Conservation (phyloP, 2,113 vertebrate genomes). For the Syrmaticus mikado region DNA sequence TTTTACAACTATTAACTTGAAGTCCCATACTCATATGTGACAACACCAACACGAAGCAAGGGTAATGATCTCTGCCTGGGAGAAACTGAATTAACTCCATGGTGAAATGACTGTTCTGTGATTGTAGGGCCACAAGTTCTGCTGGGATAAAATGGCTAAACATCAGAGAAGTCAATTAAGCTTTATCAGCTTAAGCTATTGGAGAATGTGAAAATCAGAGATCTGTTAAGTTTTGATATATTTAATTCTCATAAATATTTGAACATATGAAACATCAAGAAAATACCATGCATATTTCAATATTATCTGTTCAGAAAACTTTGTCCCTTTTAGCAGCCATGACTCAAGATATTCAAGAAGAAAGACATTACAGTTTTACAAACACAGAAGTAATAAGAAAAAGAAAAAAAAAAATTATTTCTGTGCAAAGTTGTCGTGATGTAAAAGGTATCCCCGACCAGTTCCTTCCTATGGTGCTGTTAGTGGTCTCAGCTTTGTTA, state of each 20-base stretch:
- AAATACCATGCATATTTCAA: background rate
- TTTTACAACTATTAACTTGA: background rate
- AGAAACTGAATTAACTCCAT: background rate
- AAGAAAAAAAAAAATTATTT: background rate
- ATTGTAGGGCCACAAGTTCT: background rate
- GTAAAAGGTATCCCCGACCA: background rate
- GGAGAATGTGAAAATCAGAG: background rate
- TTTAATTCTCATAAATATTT: background rate
- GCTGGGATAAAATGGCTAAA: background rate
- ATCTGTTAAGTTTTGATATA: background rate
- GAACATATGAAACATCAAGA: background rate
- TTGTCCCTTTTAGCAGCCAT: background rate
- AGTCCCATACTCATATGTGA: background rate
- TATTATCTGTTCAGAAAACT: background rate
- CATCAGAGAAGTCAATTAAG: background rate
- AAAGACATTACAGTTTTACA: background rate
- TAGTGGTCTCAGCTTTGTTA: background rate
- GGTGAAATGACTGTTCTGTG: background rate
- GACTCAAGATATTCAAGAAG: background rate
- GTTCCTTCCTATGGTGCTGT: background rate
- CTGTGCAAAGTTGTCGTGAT: background rate
- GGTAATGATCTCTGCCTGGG: background rate
- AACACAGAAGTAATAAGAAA: background rate
- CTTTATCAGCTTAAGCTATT: background rate
- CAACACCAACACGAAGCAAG: background rate